These are phyloP conservation scores for Galerucella nymphaeae DNA, from an alignment of 2,888 invertebrate genomes.

Conservation along the genomic window DNA sequence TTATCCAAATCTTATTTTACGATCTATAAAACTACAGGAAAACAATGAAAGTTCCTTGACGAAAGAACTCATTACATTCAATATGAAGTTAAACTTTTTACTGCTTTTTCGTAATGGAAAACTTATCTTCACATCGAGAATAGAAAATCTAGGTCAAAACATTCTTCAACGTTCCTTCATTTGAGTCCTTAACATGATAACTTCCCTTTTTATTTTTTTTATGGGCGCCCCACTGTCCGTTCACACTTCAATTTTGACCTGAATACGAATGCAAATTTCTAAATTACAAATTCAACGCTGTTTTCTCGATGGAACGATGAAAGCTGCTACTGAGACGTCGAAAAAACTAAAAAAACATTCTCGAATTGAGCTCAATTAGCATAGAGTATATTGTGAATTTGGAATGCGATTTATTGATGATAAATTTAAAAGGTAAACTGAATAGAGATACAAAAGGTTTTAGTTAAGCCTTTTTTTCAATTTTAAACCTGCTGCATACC, in stretches of 20 bases:
- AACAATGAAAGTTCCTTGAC: too few relatives aligned
- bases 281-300: slow-evolving; percentile 24
- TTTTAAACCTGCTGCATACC: background rate
- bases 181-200: background rate
- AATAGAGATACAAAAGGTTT: background rate
- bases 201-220: slow-evolving; percentile 39
- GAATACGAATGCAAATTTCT: slow-evolving; percentile 30
- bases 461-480: background rate
- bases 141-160: slow-evolving; percentile 6
- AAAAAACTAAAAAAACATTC: slow-evolving; percentile 4
- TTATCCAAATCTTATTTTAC: too few relatives aligned
- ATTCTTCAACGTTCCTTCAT: slow-evolving; percentile 1
- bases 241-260: slow-evolving; percentile 17
- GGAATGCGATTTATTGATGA: background rate
- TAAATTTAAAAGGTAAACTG: background rate
- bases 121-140: background rate
- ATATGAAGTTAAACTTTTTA: too few relatives aligned
- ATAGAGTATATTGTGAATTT: slow-evolving; percentile 7
- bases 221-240: slow-evolving; percentile 9
- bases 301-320: slow-evolving; percentile 14
- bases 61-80: too few relatives aligned
- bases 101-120: too few relatives aligned
- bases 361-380: background rate
- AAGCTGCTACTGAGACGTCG: slow-evolving; percentile 19
- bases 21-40: too few relatives aligned